Evolutionary conservation across 2,797 vertebrate species (phyloP).

Genomic region (Pogoniulus pusillus): DNA sequence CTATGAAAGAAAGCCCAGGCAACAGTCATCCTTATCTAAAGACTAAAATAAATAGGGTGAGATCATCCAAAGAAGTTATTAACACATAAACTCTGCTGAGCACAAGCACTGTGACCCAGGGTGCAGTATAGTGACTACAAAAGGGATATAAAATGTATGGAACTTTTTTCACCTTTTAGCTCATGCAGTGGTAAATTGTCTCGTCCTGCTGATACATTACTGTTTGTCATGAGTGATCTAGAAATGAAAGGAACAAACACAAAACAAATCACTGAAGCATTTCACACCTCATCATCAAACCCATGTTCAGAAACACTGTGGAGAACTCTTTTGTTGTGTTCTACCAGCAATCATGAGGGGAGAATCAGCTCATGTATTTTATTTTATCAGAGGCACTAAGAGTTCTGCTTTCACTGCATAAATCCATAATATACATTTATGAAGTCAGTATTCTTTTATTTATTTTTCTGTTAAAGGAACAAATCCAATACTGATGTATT

Average conservation of each 20-base stretch:
- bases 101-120: conserved; percentile 6
- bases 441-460: background rate
- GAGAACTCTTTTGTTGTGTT: conserved; percentile 50
- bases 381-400: conserved; percentile 46
- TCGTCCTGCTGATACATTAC: conserved; percentile 59
- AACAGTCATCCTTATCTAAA: background rate
- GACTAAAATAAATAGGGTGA: conserved; percentile 36
- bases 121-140: conserved; percentile 29
- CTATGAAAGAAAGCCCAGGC: background rate
- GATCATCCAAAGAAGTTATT: conserved; percentile 23
- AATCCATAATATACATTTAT: background rate
- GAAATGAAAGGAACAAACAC: conserved; percentile 67
- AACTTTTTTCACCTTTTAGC: conserved; percentile 52
- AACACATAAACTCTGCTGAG: conserved; percentile 16
- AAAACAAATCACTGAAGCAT: conserved; percentile 69
- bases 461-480: background rate
- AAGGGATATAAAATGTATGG: conserved; percentile 61
- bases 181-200: conserved; percentile 48
- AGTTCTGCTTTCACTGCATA: background rate
- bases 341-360: conserved; percentile 16
- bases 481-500: background rate
- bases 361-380: conserved; percentile 23
- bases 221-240: conserved; percentile 64
- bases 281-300: conserved; percentile 64
- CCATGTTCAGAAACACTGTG: conserved; percentile 15